Base-by-base conservation (phyloP, 2,888 invertebrate genomes). In the Drepana falcataria region DNA sequence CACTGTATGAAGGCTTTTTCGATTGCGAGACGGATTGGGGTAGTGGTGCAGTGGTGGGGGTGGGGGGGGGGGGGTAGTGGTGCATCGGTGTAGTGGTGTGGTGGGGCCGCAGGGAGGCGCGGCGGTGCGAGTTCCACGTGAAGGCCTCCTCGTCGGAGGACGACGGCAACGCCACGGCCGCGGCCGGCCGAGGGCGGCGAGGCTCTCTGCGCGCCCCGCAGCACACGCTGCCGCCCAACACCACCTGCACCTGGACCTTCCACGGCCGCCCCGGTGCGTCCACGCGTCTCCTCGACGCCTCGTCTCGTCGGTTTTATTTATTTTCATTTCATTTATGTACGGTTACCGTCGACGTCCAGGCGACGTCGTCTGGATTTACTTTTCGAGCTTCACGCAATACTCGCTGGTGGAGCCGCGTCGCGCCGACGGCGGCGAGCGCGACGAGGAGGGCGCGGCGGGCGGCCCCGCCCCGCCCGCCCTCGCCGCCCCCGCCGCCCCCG, bases 361-460 rank as follows among this genome's bases (percentile, higher is more conserved):
- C 53, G 96, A 96, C 79, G 92, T 95, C 59, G 94, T 97, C 55
- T 97, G 97, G 97, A 92, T 97, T 65, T 96, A 96, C 83, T 97
- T 97, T 80, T 94, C 96, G 62, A 96, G 96, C 62, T 97, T 96
- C 86, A 95, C 95, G 66, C 95, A 96, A 69, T 93, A 96, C 74
- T 95, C 95, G 61, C 87, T 96, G 59, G 90, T 94, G 67, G 90
- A 89, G 57, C 71, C 77, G 53, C 78, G 81, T 2, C 80, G 85
- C 3, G 88, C 88, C 58, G 94, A 93, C 59, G 91, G 92, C 72
- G 90, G 86, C 58, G 93, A 93, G 73, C 90, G 92, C 21, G 87
- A 81, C 37, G 81, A 83, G 33, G 90, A 86, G 2, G 63, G 57
- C 35, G 74, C 53, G 33, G 64, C 61, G 34, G 69, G 52, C 2